phyloP scores from a whole-genome alignment of 2,113 vertebrate genomes.

The Panthera tigris region DNA sequence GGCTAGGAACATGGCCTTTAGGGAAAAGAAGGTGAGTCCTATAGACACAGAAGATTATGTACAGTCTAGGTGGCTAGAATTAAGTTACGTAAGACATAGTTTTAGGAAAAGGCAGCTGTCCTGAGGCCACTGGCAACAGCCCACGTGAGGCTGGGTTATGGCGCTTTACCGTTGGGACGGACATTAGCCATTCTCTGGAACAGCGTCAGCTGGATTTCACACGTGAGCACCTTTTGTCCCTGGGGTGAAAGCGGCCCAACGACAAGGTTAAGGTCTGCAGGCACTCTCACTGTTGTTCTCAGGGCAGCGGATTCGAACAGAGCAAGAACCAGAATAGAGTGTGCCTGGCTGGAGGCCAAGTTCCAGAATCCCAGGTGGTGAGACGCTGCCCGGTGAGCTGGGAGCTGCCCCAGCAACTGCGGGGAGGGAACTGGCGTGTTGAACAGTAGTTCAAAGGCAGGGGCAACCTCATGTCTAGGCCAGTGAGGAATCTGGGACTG shows the following conservation, averaged over 20 bases:
- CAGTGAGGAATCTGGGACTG: background rate
- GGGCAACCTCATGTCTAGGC: background rate
- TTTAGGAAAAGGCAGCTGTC: background rate
- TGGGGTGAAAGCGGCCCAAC: background rate
- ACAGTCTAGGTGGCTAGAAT: background rate
- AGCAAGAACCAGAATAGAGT: background rate
- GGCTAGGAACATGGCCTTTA: background rate
- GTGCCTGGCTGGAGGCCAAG: background rate
- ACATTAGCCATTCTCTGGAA: accelerated
- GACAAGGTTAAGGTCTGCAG: too few species aligned
- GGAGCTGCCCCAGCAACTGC: background rate
- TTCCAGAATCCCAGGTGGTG: background rate
- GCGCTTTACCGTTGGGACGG: background rate
- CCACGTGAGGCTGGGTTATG: too few species aligned
- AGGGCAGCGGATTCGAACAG: background rate
- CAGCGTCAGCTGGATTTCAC: background rate
- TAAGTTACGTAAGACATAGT: background rate
- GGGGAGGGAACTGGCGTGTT: background rate
- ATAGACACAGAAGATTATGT: background rate
- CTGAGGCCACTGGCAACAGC: background rate
- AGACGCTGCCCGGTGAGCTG: background rate
- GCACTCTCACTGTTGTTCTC: background rate
- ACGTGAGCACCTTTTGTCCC: background rate
- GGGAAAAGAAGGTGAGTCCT: background rate
- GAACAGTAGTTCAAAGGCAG: background rate